Evolutionary conservation across 2,888 invertebrate genomes (phyloP), one percentile per base, ranked within the genome.

Genomic region (Drosophila hamatofila): DNA sequence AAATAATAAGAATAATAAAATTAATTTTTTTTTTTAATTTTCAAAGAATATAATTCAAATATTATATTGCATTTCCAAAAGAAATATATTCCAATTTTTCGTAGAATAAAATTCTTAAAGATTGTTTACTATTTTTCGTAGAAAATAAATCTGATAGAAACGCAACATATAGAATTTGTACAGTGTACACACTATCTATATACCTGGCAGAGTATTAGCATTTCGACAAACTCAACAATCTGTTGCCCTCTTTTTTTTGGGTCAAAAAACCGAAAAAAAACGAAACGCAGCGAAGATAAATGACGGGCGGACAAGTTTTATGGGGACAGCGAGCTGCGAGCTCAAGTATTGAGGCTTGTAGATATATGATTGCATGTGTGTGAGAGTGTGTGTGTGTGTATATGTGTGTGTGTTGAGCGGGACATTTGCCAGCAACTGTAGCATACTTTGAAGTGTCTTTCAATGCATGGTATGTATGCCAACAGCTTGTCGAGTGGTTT

Each of bases 401-500:
- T 66, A 39, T 30, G 55, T 46, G 55, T 48, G 62, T 35, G 12
- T 35, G 54, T 51, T 16, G 62, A 60, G 63, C 37, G 48, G 81
- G 81, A 83, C 83, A 75, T 86, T 86, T 76, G 72, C 70, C 74
- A 77, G 88, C 77, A 81, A 81, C 78, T 90, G 80, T 81, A 81
- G 83, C 89, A 88, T 82, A 88, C 82, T 81, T 80, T 84, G 83
- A 86, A 90, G 91, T 89, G 84, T 78, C 71, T 74, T 73, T 83
- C 78, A 72, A 74, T 67, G 75, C 73, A 72, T 86, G 72, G 74
- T 82, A 81, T 82, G 78, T 90, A 81, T 91, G 81, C 83, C 84
- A 91, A 91, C 91, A 91, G 91, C 90, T 91, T 91, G 91, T 91
- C 85, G 85, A 91, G 91, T 91, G 90, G 69, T 73, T 83, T 74